These are phyloP conservation scores for Palaemon carinicauda DNA, from an alignment of 1,140 invertebrate genomes.

Conservation along the genomic window DNA sequence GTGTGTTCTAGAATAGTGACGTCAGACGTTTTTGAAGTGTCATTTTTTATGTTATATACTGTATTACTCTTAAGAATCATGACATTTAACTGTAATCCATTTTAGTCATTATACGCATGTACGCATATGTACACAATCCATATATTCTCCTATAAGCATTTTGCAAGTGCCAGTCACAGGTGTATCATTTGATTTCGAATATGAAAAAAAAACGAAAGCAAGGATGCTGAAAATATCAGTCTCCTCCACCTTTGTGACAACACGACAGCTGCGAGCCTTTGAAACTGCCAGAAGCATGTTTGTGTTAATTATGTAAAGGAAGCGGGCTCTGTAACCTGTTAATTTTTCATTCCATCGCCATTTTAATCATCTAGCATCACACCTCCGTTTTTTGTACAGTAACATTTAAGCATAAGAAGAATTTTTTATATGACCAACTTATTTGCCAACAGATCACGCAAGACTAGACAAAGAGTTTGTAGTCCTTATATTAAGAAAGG, in stretches of 20 bases:
- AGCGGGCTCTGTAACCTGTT: constrained; percentile 31
- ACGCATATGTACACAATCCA: constrained; percentile 14
- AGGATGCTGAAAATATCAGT: constrained; percentile 16
- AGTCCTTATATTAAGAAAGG: too few relatives aligned
- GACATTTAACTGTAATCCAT: constrained; percentile 45
- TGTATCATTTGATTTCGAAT: not conserved
- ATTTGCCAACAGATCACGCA: too few relatives aligned
- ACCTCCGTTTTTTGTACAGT: constrained; percentile 45
- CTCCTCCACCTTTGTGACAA: constrained; percentile 33
- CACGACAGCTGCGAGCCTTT: constrained; percentile 10
- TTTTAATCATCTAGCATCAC: constrained; percentile 35
- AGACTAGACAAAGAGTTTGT: too few relatives aligned
- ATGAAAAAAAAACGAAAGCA: not conserved
- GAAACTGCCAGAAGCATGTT: constrained; percentile 47
- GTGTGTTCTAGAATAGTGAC: constrained; percentile 51
- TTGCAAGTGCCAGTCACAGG: constrained; percentile 54
- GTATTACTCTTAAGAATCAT: constrained; percentile 54
- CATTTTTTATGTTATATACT: constrained; percentile 52
- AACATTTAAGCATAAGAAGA: constrained; percentile 24
- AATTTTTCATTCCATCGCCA: constrained; percentile 51
- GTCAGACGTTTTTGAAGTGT: constrained; percentile 42
- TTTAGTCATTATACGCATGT: constrained; percentile 37
- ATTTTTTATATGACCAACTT: constrained; percentile 23
- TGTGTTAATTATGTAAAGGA: constrained; percentile 14
- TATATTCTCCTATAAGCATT: not conserved